phyloP scores from a whole-genome alignment of 2,797 vertebrate genomes.

The Sebastolobus alascanus region DNA sequence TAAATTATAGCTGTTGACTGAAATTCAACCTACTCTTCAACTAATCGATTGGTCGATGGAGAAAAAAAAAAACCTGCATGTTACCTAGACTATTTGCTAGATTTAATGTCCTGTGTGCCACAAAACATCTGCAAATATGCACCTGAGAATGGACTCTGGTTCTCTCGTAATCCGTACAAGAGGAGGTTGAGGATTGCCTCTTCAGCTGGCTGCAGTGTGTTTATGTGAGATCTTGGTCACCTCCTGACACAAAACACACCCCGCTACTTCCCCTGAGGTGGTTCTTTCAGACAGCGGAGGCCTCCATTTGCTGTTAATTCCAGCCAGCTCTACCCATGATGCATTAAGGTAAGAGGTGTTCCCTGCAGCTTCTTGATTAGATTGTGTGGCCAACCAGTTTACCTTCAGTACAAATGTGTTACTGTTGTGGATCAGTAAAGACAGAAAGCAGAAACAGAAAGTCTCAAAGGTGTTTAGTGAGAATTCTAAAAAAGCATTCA shows the following conservation, averaged over 20 bases:
- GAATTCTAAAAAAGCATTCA: neutral
- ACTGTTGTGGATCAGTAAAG: neutral
- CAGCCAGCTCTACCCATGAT: conserved; percentile 8
- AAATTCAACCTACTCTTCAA: neutral
- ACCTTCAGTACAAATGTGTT: neutral
- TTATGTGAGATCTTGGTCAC: neutral
- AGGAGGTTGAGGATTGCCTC: neutral
- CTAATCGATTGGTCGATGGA: neutral
- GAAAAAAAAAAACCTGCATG: neutral
- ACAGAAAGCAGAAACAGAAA: neutral
- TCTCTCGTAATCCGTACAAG: neutral
- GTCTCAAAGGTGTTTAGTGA: neutral
- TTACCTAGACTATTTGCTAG: too few species aligned
- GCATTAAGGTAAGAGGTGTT: conserved; percentile 8
- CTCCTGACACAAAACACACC: conserved; percentile 4
- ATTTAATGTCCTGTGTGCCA: neutral
- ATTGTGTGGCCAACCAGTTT: conserved; percentile 7
- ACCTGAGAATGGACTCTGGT: neutral
- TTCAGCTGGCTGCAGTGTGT: neutral
- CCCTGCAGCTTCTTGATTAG: conserved; percentile 14
- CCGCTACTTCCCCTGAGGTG: conserved; percentile 1
- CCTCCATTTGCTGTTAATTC: conserved; percentile 17
- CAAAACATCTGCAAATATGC: neutral
- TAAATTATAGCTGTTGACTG: neutral
- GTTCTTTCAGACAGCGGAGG: neutral